A percentile compares a stretch with the other conserved stretches of the same genome.
Evolutionary conservation across 1,140 invertebrate species (phyloP).

Genomic region (Venturia canescens): DNA sequence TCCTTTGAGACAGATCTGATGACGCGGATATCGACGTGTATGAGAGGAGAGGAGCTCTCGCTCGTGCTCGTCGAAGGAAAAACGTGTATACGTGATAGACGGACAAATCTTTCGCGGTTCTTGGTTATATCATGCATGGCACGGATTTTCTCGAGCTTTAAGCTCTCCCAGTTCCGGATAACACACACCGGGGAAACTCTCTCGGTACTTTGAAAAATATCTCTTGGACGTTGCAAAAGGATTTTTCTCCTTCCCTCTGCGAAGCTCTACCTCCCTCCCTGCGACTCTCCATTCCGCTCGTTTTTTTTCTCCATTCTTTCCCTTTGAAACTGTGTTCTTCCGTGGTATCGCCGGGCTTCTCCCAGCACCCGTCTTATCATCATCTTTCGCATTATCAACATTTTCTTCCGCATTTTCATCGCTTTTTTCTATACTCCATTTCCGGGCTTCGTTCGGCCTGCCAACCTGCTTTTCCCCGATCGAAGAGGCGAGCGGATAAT

Average conservation of each 20-base stretch:
- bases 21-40: too few relatives aligned
- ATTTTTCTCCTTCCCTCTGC: conserved; percentile 58
- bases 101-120: conserved; percentile 60
- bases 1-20: too few relatives aligned
- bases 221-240: conserved; percentile 58
- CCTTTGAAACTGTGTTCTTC: conserved; percentile 31
- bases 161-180: conserved; percentile 20
- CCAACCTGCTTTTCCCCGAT: neutral
- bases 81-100: neutral
- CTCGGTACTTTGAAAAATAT: conserved; percentile 62
- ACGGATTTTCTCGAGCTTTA: conserved; percentile 56
- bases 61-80: conserved; percentile 38
- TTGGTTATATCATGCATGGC: conserved; percentile 49
- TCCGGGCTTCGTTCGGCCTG: neutral
- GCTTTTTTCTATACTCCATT: conserved; percentile 16
- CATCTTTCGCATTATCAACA: conserved; percentile 14
- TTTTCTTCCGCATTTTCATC: conserved; percentile 24
- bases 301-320: neutral
- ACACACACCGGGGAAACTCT: conserved; percentile 47
- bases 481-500: conserved; percentile 1
- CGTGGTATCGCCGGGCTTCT: neutral
- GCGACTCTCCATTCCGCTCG: conserved; percentile 23
- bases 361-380: conserved; percentile 8
- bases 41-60: neutral
- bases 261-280: conserved; percentile 41